Base-by-base conservation (phyloP, 2,888 invertebrate genomes). In the Eilema sororculum region DNA sequence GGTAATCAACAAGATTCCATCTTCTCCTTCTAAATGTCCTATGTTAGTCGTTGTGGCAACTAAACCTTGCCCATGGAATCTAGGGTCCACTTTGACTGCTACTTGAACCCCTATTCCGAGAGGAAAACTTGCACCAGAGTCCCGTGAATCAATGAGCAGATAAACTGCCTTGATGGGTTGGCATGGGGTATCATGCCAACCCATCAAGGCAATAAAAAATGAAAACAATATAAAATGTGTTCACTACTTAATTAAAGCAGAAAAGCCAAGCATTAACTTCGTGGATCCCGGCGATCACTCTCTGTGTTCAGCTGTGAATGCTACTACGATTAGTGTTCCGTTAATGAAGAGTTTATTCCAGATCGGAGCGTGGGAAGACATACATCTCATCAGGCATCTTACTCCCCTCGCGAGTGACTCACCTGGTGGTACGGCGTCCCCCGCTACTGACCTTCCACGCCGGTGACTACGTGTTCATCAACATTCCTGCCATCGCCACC, bases 381-480 rank as follows among this genome's bases (percentile, higher is more conserved):
- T 98, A 98, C 91, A 98, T 99, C 71, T 98, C 98, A 69, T 98
- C 98, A 0, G 99, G 98, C 0, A 95, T 98, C 59, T 91, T 99
- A 13, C 93, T 99, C 12, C 98, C 99, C 0, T 99, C 99, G 0
- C 97, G 97, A 84, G 99, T 99, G 10, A 98, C 98, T 0, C 98
- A 99, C 91, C 95, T 99, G 81, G 98, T 98, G 24, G 98, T 99
- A 75, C 97, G 98, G 81, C 95, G 98, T 0, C 99, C 99, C 0
- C 94, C 96, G 0, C 97, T 98, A 87, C 98, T 99, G 87, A 97
- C 97, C 86, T 99, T 98, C 91, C 97, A 97, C 86, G 98, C 99
- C 0, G 99, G 99, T 0, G 99, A 99, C 93, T 99, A 99, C 88
- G 97, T 99, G 56, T 99, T 98, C 87, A 97, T 99, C 0, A 98